Evolutionary conservation across 2,113 vertebrate species (phyloP), one percentile per base, ranked within the genome.

Genomic region (Crotalus viridis): DNA sequence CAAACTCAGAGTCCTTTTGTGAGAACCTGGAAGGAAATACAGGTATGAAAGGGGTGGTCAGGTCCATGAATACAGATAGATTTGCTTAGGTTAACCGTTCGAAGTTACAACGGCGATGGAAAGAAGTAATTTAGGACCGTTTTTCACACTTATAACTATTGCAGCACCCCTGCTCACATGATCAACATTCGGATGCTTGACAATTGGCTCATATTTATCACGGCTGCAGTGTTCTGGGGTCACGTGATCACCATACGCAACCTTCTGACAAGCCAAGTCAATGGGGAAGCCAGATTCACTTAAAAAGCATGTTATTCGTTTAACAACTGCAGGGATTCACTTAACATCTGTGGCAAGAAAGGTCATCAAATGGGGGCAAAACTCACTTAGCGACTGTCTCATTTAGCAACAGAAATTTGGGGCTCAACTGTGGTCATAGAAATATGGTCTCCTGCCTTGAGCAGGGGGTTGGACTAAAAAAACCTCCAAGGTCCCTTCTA

Each of bases 1-100:
- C 56, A 99, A 97, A 96, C 99, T 99, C 96, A 99, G 97, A 91
- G 99, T 99, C 94, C 99, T 98, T 96, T 99, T 99, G 95, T 99
- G 99, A 93, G 99, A 99, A 69, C 99, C 99, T 99, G 93, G 59
- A 85, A 54, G 54, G 90, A 92, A 93, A 5, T 17, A 93, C 3
- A 51, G 57, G 28, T 33, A 39, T 64, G 24, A 33, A 64, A 61
- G 26, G 57, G 17, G 10, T n/a, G 21, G 3, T 81, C 17, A 39
- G n/a, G n/a, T 8, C 61, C 28, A 69, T n/a, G 33, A 81, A 39
- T 8, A 39, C 17, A 39, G n/a, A 15, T 13, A 15, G 28, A 54
- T 54, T 26, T 26, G 24, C 26, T 61, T 61, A 26, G 8, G 8
- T 26, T 26, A 26, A 61, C 9, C 26, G 24, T 28, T 61, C 57